Evolutionary conservation across 37 sponge, comb jelly and placozoan genomes (phyloP), one percentile per base, ranked within the genome.

Genomic region (Aplysina aerophoba): DNA sequence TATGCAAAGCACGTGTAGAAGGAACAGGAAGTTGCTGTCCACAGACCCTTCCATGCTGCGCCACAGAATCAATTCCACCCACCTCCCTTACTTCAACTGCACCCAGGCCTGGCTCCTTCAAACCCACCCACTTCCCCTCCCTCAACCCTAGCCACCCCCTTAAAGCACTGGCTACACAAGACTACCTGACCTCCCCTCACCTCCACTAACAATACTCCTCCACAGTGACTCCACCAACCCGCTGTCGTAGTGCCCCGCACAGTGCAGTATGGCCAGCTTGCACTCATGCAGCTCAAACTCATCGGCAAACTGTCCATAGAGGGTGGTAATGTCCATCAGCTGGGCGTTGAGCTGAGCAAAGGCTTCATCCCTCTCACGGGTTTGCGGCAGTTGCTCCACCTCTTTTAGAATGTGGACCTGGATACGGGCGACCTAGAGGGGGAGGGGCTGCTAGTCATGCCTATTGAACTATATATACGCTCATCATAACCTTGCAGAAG

Each of bases 291-390:
- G 87, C 16, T 85, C 90, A 84, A 96, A 96, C 55, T 89, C 83
- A 44, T 94, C 95, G n/a, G 97, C 99, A 88, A 86, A 98, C 34
- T 98, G 93, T 61, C 90, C 92, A 59, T 96, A 96, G 69, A 96
- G 85, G 57, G 85, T 92, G n/a, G 91, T 86, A 53, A 95, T 90
- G 84, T 97, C 97, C 88, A 92, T 87, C 21, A 97, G 87, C 72
- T 88, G 85, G 24, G 71, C 40, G 73, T 95, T 88, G 35, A 97
- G 91, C 25, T 28, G 37, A 0, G 2, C 36, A 60, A 92, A 67
- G 28, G 97, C 96, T 20, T 63, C 53, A 0, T 27, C 54, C 17
- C 67, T 71, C 4, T 81, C 80, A 4, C 30, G 36, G 12, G 84
- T 37, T 21, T 54, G n/a, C 1, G 37, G 87, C 28, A 92, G 84